Evolutionary conservation across 2,888 invertebrate genomes (phyloP), one percentile per base, ranked within the genome.

Genomic region (Cantharis lateralis): DNA sequence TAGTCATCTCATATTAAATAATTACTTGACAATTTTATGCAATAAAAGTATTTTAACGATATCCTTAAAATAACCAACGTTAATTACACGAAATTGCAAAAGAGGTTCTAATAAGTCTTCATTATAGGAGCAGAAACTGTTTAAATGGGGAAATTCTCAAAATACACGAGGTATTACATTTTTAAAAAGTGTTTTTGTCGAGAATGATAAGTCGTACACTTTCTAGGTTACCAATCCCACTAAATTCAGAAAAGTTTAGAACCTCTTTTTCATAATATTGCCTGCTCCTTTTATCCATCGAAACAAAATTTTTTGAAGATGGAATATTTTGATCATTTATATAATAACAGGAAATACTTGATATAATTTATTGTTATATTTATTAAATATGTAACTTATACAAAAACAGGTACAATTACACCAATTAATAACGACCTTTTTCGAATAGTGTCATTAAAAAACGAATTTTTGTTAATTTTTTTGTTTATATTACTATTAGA

Each of bases 1-100:
- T 74, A 77, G 77, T 73, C 26, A 61, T 74, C 48, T 72, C 48
- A 74, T 74, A 68, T 68, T 63, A 32, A 62, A 62, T 63, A 74
- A 77, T 74, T 77, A 71, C 24, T 15, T 16, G 26, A 74, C 69
- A 69, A 69, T 61, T 24, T 69, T 28, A 48, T 70, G 32, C 18
- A 70, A 70, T 18, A 20, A 71, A 64, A 71, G 3, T 15, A n/a
- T 20, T 18, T 66, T 66, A 66, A 66, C 24, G 69, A 28, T 48
- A 48, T n/a, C 7, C n/a, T 48, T 48, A 48, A 48, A 48, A 48
- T 48, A n/a, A n/a, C 48, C 7, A n/a, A 48, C n/a, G 48, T 48
- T 48, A 48, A 48, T 48, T 48, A n/a, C n/a, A 7, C n/a, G n/a
- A 48, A 48, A n/a, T n/a, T 48, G 48, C n/a, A 48, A 48, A 48